phyloP scores from a whole-genome alignment of 2,113 vertebrate species.

The Bambusicola thoracicus region DNA sequence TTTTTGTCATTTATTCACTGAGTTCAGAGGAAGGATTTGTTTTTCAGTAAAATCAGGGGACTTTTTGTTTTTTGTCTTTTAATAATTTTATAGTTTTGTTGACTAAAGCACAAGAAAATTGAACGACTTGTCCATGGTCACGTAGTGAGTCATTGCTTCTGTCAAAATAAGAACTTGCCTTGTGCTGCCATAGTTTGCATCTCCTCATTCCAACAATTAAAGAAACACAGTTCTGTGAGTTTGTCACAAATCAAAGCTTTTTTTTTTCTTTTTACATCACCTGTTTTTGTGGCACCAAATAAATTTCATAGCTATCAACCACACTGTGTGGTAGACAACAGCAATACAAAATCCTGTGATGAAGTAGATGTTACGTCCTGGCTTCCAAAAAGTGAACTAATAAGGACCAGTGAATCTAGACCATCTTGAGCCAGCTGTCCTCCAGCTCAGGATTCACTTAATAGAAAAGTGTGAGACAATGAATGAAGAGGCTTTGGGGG shows the following conservation, averaged over 20 bases:
- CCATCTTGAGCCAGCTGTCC: neutral
- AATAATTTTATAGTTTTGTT: constrained; percentile 69
- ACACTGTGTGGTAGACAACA: neutral
- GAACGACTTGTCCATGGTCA: constrained; percentile 2
- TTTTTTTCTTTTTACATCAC: neutral
- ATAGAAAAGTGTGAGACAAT: neutral
- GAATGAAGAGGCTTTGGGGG: neutral
- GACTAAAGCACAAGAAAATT: constrained; percentile 55
- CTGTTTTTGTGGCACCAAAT: neutral
- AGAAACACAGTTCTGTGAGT: neutral
- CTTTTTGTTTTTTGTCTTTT: constrained; percentile 54
- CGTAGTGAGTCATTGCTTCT: constrained; percentile 39
- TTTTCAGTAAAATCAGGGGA: constrained; percentile 61
- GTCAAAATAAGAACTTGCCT: constrained; percentile 50
- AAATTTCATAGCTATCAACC: neutral
- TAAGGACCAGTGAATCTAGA: neutral
- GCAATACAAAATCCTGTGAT: neutral
- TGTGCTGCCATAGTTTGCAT: constrained; percentile 5
- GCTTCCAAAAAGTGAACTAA: neutral
- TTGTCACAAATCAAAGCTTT: neutral
- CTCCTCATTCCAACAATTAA: neutral
- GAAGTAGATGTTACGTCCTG: neutral
- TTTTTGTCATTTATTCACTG: constrained; percentile 71
- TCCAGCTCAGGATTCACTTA: neutral
- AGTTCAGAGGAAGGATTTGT: constrained; percentile 60